phyloP scores from a whole-genome alignment of 1,140 invertebrate species.

The Cardiocondyla obscurior region DNA sequence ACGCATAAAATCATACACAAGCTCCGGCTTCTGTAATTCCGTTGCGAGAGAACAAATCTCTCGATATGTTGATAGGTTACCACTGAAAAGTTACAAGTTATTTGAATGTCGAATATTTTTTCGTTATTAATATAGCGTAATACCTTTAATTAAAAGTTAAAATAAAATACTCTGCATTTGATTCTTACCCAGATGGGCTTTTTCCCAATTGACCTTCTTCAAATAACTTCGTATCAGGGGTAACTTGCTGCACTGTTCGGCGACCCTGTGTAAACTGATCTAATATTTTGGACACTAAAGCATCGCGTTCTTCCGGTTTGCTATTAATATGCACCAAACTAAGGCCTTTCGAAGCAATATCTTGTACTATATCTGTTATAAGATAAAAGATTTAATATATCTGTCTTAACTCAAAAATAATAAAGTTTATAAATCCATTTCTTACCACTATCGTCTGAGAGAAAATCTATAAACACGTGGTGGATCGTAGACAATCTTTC shows the following conservation, averaged over 20 bases:
- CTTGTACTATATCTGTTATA: conserved; percentile 92
- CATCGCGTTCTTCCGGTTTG: conserved; percentile 88
- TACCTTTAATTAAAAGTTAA: neutral
- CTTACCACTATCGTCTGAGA: conserved; percentile 95
- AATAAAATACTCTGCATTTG: neutral
- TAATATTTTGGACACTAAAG: conserved; percentile 90
- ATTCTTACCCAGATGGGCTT: conserved; percentile 90
- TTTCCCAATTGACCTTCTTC: conserved; percentile 94
- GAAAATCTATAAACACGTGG: conserved; percentile 92
- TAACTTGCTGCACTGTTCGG: conserved; percentile 89
- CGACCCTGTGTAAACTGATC: conserved; percentile 92
- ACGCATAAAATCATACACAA: conserved; percentile 98
- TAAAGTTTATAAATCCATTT: conserved; percentile 35
- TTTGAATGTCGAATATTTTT: conserved; percentile 13
- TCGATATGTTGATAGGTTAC: conserved; percentile 95
- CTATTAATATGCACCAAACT: conserved; percentile 94
- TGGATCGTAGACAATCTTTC: conserved; percentile 89
- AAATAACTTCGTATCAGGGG: conserved; percentile 93
- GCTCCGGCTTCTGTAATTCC: conserved; percentile 96
- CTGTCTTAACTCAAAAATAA: neutral
- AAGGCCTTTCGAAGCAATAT: conserved; percentile 95
- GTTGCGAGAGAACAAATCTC: conserved; percentile 96
- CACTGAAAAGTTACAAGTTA: conserved; percentile 83
- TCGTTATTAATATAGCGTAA: neutral
- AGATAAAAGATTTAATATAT: conserved; percentile 20